Evolutionary conservation across 2,888 invertebrate species (phyloP).

Genomic region (Drosophila rellima): DNA sequence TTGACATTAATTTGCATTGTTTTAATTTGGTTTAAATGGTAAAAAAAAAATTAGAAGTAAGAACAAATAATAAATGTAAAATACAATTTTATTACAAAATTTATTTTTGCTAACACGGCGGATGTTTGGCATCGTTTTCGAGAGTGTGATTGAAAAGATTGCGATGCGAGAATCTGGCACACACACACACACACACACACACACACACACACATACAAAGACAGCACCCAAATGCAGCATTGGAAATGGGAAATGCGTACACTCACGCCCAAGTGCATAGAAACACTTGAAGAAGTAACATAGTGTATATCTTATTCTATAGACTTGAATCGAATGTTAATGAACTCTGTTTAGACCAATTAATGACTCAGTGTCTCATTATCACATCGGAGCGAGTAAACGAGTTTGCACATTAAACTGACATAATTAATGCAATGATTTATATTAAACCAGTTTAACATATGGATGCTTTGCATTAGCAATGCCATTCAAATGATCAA

Average conservation of each 20-base stretch:
- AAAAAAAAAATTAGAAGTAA: conserved; percentile 2
- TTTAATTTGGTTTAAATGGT: conserved; percentile 38
- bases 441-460: conserved; percentile 47
- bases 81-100: conserved; percentile 41
- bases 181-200: conserved; percentile 12
- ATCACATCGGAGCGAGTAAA: conserved; percentile 31
- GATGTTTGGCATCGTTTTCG: conserved; percentile 71
- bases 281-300: background rate
- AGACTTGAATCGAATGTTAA: conserved; percentile 37
- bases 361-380: conserved; percentile 39
- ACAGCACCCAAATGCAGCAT: conserved; percentile 4
- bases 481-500: conserved; percentile 46
- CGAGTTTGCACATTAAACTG: conserved; percentile 47
- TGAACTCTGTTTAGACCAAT: conserved; percentile 37
- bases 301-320: background rate
- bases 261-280: conserved; percentile 3
- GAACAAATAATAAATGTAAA: conserved; percentile 2
- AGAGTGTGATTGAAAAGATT: conserved; percentile 42
- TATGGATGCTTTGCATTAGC: conserved; percentile 24
- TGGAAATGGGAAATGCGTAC: conserved; percentile 15
- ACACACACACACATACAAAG: background rate
- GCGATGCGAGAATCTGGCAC: conserved; percentile 46
- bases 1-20: conserved; percentile 72
- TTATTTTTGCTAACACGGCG: conserved; percentile 41
- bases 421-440: conserved; percentile 54